phyloP scores from a whole-genome alignment of 2,113 vertebrate species.

The Merops nubicus region DNA sequence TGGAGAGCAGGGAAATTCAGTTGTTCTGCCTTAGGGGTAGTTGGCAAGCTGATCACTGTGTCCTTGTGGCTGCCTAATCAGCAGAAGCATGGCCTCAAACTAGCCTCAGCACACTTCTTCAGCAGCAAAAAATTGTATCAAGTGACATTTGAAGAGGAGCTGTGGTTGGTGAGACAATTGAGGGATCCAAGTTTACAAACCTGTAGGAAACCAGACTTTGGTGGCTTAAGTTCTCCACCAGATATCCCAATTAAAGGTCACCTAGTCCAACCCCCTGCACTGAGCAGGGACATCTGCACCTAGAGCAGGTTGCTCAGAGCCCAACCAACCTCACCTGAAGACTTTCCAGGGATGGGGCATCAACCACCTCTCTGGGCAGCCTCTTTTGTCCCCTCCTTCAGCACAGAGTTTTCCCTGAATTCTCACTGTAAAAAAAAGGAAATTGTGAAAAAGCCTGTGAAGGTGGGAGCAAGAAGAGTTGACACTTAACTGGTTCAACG shows the following conservation, averaged over 20 bases:
- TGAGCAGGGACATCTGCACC: too few relatives aligned
- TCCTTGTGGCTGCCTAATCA: background rate
- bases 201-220: background rate
- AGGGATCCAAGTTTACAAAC: background rate
- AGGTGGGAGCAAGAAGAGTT: background rate
- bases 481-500: background rate
- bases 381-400: background rate
- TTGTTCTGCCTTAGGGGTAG: background rate
- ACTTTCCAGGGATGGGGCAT: background rate
- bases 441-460: background rate
- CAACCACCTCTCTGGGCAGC: background rate
- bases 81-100: background rate
- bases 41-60: accelerated
- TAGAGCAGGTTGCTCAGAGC: background rate
- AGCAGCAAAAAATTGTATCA: background rate
- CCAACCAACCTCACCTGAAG: background rate
- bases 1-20: background rate
- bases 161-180: background rate
- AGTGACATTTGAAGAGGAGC: background rate
- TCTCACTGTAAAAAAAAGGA: background rate
- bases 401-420: background rate
- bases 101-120: background rate
- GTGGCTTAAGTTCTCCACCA: background rate
- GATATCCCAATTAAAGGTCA: background rate
- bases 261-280: too few relatives aligned